phyloP scores from a whole-genome alignment of 2,797 vertebrate species.

The Vultur gryphus region DNA sequence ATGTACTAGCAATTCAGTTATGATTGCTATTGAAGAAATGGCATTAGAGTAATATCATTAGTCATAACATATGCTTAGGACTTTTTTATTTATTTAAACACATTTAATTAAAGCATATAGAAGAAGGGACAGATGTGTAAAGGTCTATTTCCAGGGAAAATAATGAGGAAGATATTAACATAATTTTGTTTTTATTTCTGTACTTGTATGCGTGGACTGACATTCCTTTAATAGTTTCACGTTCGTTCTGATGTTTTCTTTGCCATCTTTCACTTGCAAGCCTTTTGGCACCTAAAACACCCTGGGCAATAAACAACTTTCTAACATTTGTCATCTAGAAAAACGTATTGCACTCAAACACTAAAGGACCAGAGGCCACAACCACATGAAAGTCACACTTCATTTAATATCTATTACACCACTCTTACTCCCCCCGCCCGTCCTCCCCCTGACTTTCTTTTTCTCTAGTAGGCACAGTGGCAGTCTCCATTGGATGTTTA shows the following conservation, averaged over 20 bases:
- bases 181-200: neutral
- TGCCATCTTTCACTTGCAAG: slow-evolving; percentile 18
- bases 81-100: neutral
- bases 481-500: neutral
- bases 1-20: neutral
- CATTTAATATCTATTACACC: slow-evolving; percentile 26
- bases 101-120: neutral
- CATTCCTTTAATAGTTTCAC: neutral
- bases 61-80: neutral
- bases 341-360: neutral
- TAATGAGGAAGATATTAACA: neutral
- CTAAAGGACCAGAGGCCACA: slow-evolving; percentile 19
- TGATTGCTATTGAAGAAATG: neutral
- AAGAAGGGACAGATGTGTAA: neutral
- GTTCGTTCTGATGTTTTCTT: neutral
- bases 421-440: fast-evolving
- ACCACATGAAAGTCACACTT: neutral
- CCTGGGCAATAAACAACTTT: slow-evolving; percentile 4
- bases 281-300: neutral
- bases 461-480: neutral
- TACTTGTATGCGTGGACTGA: neutral
- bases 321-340: slow-evolving; percentile 29
- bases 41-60: neutral
- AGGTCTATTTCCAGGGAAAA: neutral
- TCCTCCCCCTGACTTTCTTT: neutral